These are phyloP conservation scores for Danaus melanippus DNA, from an alignment of 1,140 invertebrate genomes.

Conservation along the genomic window DNA sequence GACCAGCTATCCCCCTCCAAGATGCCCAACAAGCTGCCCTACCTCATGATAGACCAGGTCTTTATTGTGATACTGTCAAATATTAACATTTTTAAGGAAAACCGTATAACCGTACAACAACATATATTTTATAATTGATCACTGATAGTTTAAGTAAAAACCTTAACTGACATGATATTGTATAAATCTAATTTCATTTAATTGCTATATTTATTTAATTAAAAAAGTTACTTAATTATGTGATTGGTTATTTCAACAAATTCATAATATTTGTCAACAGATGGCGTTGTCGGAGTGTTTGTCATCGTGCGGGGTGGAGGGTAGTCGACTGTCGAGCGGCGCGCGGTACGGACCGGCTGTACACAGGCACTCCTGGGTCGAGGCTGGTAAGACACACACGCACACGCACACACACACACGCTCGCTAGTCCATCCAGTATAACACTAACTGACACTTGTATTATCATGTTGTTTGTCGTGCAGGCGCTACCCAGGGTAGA, in stretches of 20 bases:
- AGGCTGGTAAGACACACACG: conserved; percentile 64
- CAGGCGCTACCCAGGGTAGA: conserved; percentile 59
- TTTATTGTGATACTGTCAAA: conserved; percentile 2
- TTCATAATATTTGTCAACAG: conserved; percentile 33
- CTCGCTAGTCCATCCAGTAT: no score
- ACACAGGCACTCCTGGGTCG: conserved; percentile 84
- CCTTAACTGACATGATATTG: not conserved
- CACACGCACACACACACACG: no score
- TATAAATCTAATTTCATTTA: no score
- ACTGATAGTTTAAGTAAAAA: no score
- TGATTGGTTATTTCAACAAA: no score
- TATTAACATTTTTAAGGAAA: no score
- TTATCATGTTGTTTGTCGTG: not conserved
- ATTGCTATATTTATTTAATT: no score
- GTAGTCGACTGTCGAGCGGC: conserved; percentile 75
- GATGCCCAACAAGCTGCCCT: conserved; percentile 72
- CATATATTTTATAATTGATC: no score
- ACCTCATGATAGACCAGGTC: conserved; percentile 81
- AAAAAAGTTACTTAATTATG: no score
- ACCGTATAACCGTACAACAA: no score
- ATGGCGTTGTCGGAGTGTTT: conserved; percentile 77
- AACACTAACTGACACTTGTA: no score
- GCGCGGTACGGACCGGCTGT: conserved; percentile 75
- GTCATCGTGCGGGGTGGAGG: conserved; percentile 79
- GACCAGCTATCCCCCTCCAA: conserved; percentile 48